Evolutionary conservation across 2,797 vertebrate genomes (phyloP), one percentile per base, ranked within the genome.

Genomic region (Acrocephalus scirpaceus): DNA sequence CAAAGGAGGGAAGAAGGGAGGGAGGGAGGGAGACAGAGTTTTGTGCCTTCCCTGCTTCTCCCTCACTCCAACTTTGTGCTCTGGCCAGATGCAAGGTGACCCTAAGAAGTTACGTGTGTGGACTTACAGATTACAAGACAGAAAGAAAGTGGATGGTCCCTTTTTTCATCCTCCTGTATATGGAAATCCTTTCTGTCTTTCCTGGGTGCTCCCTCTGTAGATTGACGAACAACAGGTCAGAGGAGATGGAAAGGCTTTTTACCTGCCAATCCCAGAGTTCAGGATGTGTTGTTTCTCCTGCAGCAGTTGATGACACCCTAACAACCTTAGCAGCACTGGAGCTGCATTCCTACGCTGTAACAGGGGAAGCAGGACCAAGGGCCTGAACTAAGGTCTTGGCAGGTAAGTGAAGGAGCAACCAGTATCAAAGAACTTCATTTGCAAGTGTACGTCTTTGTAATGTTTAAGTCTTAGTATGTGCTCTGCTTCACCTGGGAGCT

Each of bases 361-460:
- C 95, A 97, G 96, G 96, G 95, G 95, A 97, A 96, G 95, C 95
- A 97, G 96, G 89, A 97, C 93, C 95, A 97, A 96, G 88, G 93
- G 96, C 96, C 96, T 97, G 96, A 97, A 97, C 96, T 97, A 96
- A 97, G 96, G 96, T 97, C 95, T 97, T 97, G 96, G 96, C 96
- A 95, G 96, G 96, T 97, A 97, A 97, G 96, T 96, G 89, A 95
- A 97, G 95, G 89, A 92, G 92, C 90, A 96, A 96, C 79, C 76
- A 96, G 90, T 86, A 94, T 61, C 89, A 90, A 96, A 93, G 75
- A 93, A 69, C 93, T 93, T 94, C n/a, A 0, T 94, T 93, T 94
- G 70, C 84, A 94, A 96, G 87, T 97, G 95, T 97, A 92, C 6
- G 60, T 97, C 95, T 96, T 86, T 93, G 89, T 96, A 97, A 96